Conservation (phyloP, 2,888 invertebrate species). For the Cryptus armator region DNA sequence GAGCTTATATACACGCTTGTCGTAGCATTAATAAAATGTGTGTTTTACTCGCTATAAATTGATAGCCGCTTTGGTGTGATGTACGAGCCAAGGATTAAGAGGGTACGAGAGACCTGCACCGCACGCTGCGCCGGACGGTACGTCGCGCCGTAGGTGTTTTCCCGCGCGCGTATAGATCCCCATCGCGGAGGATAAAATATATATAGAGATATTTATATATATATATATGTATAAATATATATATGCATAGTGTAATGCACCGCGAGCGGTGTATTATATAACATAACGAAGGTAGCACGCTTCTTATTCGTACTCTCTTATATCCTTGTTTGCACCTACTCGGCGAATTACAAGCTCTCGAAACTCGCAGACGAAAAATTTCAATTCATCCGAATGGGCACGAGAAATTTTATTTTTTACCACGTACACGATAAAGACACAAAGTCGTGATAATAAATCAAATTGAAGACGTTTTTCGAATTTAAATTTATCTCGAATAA, state of each 20-base stretch:
- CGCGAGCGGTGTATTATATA: constrained; percentile 31
- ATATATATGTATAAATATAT: background rate
- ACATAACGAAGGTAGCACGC: constrained; percentile 41
- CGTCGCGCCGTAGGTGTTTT: constrained; percentile 42
- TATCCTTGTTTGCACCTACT: constrained; percentile 42
- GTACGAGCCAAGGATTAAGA: constrained; percentile 72
- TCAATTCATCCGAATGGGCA: background rate
- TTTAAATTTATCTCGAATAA: too few relatives aligned
- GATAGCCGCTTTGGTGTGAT: constrained; percentile 74
- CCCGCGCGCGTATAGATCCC: constrained; percentile 14
- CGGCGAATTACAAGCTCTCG: constrained; percentile 5
- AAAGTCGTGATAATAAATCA: constrained; percentile 46
- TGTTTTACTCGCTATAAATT: constrained; percentile 78
- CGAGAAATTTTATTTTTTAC: background rate
- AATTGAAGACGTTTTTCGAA: background rate
- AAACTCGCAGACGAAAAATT: background rate
- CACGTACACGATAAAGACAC: too few relatives aligned
- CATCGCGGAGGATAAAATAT: constrained; percentile 16
- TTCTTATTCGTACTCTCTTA: constrained; percentile 22
- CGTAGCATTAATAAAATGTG: constrained; percentile 77
- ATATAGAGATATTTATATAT: background rate
- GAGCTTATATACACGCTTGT: constrained; percentile 72
- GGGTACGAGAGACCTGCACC: constrained; percentile 53
- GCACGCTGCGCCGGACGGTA: constrained; percentile 62
- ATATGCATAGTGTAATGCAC: constrained; percentile 31